Conservation (phyloP, 2,888 invertebrate genomes). For the Matsumyia berberina region DNA sequence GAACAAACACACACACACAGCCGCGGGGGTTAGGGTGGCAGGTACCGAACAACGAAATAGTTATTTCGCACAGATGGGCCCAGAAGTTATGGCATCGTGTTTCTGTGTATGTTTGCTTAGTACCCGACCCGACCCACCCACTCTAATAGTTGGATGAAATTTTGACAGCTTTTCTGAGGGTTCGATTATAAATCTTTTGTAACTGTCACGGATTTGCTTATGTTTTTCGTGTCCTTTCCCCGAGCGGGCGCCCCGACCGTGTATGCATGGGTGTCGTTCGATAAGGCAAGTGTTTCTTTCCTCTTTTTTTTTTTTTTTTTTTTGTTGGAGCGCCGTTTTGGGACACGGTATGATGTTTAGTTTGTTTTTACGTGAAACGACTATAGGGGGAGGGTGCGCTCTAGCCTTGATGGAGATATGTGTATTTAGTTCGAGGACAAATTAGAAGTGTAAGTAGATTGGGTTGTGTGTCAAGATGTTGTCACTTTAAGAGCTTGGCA, state of each 20-base stretch:
- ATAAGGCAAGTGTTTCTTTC: slow-evolving; percentile 37
- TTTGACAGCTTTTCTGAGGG: slow-evolving; percentile 71
- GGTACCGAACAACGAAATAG: slow-evolving; percentile 46
- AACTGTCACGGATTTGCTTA: slow-evolving; percentile 73
- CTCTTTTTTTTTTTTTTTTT: slow-evolving; percentile 18
- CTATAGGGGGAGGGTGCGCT: not conserved
- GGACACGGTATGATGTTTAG: slow-evolving; percentile 4
- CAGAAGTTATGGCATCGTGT: slow-evolving; percentile 50
- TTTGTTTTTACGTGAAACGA: slow-evolving; percentile 2
- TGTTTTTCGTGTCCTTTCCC: slow-evolving; percentile 58
- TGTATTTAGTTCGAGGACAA: slow-evolving; percentile 72
- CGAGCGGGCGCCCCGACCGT: slow-evolving; percentile 2
- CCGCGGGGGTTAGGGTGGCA: not conserved
- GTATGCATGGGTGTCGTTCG: slow-evolving; percentile 38
- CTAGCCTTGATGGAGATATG: slow-evolving; percentile 14
- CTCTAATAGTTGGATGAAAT: slow-evolving; percentile 40
- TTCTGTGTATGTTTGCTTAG: slow-evolving; percentile 37
- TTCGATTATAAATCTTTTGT: slow-evolving; percentile 76
- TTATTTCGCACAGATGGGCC: slow-evolving; percentile 68
- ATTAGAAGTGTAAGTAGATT: slow-evolving; percentile 67
- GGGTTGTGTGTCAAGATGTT: slow-evolving; percentile 74
- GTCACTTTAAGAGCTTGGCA: slow-evolving; percentile 70
- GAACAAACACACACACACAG: slow-evolving; percentile 3
- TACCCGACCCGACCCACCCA: slow-evolving; percentile 8
- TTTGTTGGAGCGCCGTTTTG: not conserved